Evolutionary conservation across 1,140 invertebrate species (phyloP), one percentile per base, ranked within the genome.

Genomic region (Macrobrachium rosenbergii): DNA sequence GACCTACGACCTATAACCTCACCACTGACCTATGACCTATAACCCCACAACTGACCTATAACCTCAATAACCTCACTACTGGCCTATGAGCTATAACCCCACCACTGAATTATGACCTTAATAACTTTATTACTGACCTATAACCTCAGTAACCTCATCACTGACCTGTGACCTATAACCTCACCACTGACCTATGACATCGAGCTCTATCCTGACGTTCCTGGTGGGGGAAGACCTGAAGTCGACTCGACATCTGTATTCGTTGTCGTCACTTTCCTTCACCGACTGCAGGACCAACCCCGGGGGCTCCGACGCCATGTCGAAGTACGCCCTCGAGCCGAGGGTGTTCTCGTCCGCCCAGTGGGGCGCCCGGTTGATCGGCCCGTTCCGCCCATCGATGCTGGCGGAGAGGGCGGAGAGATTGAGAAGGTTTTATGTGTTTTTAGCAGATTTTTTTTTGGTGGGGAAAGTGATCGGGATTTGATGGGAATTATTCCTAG

Each of bases 211-310:
- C 92, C 96, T 95, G 91, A 95, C 96, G 92, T 98, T 98, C 90
- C 96, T 94, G 16, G 97, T 97, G 0, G 96, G 96, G 11, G 96
- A 97, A 90, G 97, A 96, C 90, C 95, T 95, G 92, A 97, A 98
- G 91, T 98, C 97, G 8, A 98, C 97, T 86, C 97, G 93, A 92
- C 97, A 98, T 81, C 96, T 93, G 91, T 97, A 98, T 87, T 96
- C 94, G 16, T 96, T 96, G 91, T 96, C 96, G 91, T 98, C 97
- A 0, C 23, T 11, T 12, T 72, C 73, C 37, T 84, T 60, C 37
- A 84, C 82, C 6, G 82, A 52, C 37, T 84, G 72, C 28, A 84
- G 37, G 28, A 84, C 82, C 3, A 84, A 73, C 8, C 82, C 82
- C 0, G 82, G 82, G 17, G 73, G 82, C 12, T 84, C 73, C 5